phyloP scores from a whole-genome alignment of 1,140 invertebrate genomes.

The Caenorhabditis brenneri region DNA sequence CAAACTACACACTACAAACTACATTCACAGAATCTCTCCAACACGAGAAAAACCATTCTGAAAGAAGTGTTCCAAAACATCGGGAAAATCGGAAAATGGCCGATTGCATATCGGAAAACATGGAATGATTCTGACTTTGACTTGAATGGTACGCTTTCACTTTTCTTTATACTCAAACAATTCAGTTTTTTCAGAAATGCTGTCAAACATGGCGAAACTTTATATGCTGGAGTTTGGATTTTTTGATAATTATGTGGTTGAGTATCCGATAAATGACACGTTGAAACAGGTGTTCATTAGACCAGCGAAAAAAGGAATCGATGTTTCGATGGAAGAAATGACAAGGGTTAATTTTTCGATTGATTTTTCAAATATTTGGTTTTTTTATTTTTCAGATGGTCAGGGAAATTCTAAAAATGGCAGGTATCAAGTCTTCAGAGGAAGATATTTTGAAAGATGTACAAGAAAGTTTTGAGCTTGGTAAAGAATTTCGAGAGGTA shows the following conservation, averaged over 20 bases:
- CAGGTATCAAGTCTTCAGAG: no score
- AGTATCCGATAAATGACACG: not conserved
- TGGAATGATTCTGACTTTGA: not conserved
- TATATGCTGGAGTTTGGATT: not conserved
- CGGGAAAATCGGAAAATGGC: constrained; percentile 2
- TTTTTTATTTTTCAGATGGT: not conserved
- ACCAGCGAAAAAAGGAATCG: not conserved
- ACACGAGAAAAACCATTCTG: not conserved
- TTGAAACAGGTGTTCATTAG: not conserved
- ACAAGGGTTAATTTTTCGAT: not conserved
- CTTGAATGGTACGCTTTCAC: not conserved
- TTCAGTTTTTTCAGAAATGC: not conserved
- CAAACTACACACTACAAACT: no score
- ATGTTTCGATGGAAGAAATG: not conserved
- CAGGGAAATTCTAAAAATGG: not conserved
- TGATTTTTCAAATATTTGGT: no score
- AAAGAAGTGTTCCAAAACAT: not conserved
- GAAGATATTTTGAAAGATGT: not conserved
- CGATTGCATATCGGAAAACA: not conserved
- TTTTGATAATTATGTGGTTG: not conserved
- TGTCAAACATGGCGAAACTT: not conserved
- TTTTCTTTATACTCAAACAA: not conserved
- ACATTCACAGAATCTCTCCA: not conserved
- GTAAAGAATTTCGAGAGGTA: not conserved
- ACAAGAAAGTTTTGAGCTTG: not conserved